Evolutionary conservation across 2,113 vertebrate species (phyloP), one percentile per base, ranked within the genome.

Genomic region (Erpornis zantholeuca): DNA sequence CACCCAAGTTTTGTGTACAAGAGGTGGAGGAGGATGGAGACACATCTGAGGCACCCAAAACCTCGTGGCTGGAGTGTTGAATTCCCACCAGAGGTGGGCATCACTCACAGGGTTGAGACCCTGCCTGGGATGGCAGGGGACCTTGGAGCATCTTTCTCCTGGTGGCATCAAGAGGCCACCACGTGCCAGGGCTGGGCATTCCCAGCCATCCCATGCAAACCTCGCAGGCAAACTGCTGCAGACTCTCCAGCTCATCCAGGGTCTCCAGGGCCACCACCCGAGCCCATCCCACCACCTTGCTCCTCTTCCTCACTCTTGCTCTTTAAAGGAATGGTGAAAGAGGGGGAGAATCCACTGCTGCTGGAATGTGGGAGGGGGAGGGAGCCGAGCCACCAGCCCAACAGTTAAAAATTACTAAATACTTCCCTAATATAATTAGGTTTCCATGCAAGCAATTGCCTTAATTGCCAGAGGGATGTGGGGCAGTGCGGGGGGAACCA

Each of bases 391-490:
- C 72, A 82, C 60, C 52, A 78, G 79, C 92, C 64, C 59, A 96
- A 75, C 49, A 81, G 92, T 92, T 96, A 93, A 93, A 97, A 96
- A 92, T 94, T 88, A 81, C 92, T 92, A 36, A 93, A 68, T 93
- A 45, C 82, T 96, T 91, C 87, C 88, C 88, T 83, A 56, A 86
- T 88, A 75, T 50, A 90, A 93, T 90, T 90, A 73, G n/a, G 31
- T 95, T 94, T 91, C 89, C 75, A 75, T 92, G 84, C 70, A 69
- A 40, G 79, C 80, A 82, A 77, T 95, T 83, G 94, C 54, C 27
- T 90, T 92, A 73, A 90, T 90, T 90, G 93, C 90, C 92, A 59
- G 87, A 59, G 88, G 92, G 94, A 70, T 90, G 71, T 83, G 88
- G 80, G 88, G 88, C 88, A 56, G 87, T 7, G 71, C 15, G 1